phyloP scores from a whole-genome alignment of 2,888 invertebrate species.

The Drosophila quasianomalipes region DNA sequence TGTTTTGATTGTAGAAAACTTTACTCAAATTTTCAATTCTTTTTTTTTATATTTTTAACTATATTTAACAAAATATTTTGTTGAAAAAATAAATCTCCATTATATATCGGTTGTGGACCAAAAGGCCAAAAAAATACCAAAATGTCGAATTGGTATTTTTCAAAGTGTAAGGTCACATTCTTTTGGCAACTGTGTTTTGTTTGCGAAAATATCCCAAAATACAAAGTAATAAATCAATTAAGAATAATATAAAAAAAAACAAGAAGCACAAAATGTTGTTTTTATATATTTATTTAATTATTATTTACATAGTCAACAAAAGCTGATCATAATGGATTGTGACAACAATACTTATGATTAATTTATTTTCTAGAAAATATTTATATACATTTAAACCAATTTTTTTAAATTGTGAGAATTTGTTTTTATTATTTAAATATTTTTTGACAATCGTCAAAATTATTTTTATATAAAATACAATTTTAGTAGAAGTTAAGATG shows the following conservation, averaged over 20 bases:
- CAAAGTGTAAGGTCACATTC: not conserved
- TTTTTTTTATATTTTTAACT: not conserved
- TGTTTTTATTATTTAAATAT: not conserved
- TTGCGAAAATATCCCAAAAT: not conserved
- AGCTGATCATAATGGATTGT: not conserved
- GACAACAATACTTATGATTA: not conserved
- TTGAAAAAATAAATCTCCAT: not conserved
- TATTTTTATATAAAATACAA: not conserved
- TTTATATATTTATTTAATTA: not conserved
- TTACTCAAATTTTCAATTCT: not conserved
- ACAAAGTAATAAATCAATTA: not conserved
- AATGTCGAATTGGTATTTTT: not conserved
- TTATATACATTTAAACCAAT: not conserved
- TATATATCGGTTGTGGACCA: not conserved
- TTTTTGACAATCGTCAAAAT: not conserved
- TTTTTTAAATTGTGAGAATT: not conserved
- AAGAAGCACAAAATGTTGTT: not conserved
- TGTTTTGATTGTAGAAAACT: not conserved
- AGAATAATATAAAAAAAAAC: not conserved
- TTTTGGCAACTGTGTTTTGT: not conserved
- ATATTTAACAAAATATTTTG: not conserved
- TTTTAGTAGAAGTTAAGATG: not conserved
- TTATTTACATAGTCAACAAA: not conserved
- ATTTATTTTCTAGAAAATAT: not conserved
- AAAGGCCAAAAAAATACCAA: not conserved